Evolutionary conservation across 2,113 vertebrate species (phyloP).

Genomic region (Neoarius graeffei): DNA sequence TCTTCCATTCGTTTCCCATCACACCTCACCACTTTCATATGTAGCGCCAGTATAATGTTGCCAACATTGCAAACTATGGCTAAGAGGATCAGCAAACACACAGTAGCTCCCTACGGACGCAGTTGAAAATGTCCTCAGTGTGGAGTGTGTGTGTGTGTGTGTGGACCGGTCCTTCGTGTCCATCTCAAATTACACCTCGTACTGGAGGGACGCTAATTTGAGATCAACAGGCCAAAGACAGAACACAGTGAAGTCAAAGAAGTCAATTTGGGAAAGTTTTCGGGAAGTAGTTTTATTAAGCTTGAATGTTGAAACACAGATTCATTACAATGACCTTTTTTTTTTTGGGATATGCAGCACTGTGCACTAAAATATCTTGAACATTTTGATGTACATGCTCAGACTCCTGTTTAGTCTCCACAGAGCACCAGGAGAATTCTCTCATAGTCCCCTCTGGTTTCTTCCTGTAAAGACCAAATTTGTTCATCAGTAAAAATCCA

Average conservation of each 20-base stretch:
- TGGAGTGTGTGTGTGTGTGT: neutral
- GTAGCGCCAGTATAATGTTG: neutral
- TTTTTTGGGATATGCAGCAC: neutral
- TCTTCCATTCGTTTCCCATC: conserved; percentile 19
- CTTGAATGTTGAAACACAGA: neutral
- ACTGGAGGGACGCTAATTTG: neutral
- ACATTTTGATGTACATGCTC: neutral
- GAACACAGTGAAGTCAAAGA: conserved; percentile 15
- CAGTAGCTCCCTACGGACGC: conserved; percentile 24
- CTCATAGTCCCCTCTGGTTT: conserved; percentile 85
- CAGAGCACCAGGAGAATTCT: conserved; percentile 82
- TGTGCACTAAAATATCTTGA: neutral
- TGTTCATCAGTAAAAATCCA: neutral
- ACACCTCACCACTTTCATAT: neutral
- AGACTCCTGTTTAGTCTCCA: conserved; percentile 54
- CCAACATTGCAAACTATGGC: conserved; percentile 11
- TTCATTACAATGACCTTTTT: neutral
- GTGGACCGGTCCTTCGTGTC: neutral
- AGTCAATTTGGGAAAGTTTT: neutral
- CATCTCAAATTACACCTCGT: conserved; percentile 47
- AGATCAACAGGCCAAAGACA: conserved; percentile 4
- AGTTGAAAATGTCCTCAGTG: conserved; percentile 7
- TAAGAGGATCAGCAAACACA: neutral
- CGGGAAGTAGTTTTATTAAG: neutral
- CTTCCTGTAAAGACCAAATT: conserved; percentile 71